These are phyloP conservation scores for Macroglossus sobrinus DNA, from an alignment of 2,113 vertebrate species.

Conservation along the genomic window DNA sequence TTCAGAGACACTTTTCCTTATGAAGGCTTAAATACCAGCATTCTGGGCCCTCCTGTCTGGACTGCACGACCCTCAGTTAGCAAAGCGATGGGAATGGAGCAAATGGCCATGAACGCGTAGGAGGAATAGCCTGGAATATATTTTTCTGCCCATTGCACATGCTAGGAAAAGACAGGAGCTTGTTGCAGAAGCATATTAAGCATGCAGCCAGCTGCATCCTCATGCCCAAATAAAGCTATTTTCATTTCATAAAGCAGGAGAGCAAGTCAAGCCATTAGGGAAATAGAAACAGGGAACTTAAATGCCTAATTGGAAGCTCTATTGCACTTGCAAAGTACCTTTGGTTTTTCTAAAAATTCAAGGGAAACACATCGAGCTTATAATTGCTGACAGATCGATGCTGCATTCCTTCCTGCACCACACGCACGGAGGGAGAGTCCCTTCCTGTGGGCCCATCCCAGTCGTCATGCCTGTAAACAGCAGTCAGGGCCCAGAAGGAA, in stretches of 20 bases:
- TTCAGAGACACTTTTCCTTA: background rate
- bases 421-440: conserved; percentile 37
- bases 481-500: background rate
- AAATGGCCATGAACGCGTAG: background rate
- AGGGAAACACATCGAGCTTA: conserved; percentile 68
- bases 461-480: background rate
- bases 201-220: conserved; percentile 58
- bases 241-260: conserved; percentile 75
- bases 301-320: conserved; percentile 76
- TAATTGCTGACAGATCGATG: conserved; percentile 68
- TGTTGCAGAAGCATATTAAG: conserved; percentile 56
- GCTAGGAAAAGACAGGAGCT: conserved; percentile 2
- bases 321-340: conserved; percentile 70
- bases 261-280: conserved; percentile 71
- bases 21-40: background rate
- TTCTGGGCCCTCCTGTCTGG: background rate
- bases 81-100: background rate
- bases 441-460: conserved; percentile 32
- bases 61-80: background rate
- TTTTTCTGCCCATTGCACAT: conserved; percentile 3
- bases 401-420: conserved; percentile 57
- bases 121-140: background rate
- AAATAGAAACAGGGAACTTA: conserved; percentile 72
- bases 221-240: conserved; percentile 70
- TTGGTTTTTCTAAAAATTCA: conserved; percentile 74